Evolutionary conservation across 2,888 invertebrate genomes (phyloP).

Genomic region (Lordiphosa andalusiaca): DNA sequence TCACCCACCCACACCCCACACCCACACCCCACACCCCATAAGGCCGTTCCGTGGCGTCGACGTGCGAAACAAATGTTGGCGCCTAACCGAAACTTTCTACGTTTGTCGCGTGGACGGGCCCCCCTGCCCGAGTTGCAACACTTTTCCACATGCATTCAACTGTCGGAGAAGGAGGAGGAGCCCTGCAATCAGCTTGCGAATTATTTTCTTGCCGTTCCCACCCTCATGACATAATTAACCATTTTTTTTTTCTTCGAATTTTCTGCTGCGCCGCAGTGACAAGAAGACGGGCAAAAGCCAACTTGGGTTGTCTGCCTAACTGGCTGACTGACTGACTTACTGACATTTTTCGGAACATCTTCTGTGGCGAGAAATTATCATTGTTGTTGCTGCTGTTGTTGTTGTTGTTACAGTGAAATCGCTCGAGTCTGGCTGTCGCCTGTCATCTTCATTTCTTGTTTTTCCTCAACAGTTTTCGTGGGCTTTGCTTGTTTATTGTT

Average conservation of each 20-base stretch:
- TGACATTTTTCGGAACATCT: slow-evolving; percentile 70
- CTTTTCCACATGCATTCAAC: slow-evolving; percentile 50
- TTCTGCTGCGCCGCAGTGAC: slow-evolving; percentile 37
- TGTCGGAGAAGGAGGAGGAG: slow-evolving; percentile 24
- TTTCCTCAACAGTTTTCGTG: slow-evolving; percentile 34
- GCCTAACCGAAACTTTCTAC: slow-evolving; percentile 62
- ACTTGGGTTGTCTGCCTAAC: slow-evolving; percentile 27
- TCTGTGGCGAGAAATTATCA: slow-evolving; percentile 62
- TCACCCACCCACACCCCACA: slow-evolving; percentile 16
- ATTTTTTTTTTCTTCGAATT: slow-evolving; percentile 55
- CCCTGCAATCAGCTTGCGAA: slow-evolving; percentile 35
- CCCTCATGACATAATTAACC: slow-evolving; percentile 81
- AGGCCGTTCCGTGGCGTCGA: slow-evolving; percentile 29
- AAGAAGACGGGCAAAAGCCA: slow-evolving; percentile 33
- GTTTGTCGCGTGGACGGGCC: slow-evolving; percentile 70
- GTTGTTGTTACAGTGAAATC: slow-evolving; percentile 56
- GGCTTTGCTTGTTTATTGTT: slow-evolving; percentile 63
- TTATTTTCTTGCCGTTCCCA: slow-evolving; percentile 67
- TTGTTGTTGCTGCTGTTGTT: slow-evolving; percentile 28
- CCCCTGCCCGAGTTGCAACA: slow-evolving; percentile 56
- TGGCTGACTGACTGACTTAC: slow-evolving; percentile 45
- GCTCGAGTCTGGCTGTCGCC: slow-evolving; percentile 18
- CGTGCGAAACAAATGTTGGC: slow-evolving; percentile 56
- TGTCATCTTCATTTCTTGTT: slow-evolving; percentile 20
- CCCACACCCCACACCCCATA: too few species aligned